phyloP scores from a whole-genome alignment of 2,113 vertebrate species.

The Rhinolophus sinicus region DNA sequence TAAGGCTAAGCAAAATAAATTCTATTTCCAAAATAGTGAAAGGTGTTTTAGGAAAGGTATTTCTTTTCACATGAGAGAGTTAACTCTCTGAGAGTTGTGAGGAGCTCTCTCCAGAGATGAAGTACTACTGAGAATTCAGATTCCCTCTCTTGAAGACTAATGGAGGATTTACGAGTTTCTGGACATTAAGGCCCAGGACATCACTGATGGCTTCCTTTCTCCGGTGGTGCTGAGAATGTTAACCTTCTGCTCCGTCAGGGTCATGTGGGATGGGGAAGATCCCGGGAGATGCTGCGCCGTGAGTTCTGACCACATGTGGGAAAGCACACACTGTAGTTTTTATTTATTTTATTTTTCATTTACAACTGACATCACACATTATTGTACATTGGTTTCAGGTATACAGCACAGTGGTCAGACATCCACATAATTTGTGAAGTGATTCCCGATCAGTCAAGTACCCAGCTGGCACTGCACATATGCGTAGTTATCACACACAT shows the following conservation, averaged over 20 bases:
- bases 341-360: too few species aligned
- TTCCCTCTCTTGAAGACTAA: not conserved
- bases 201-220: not conserved
- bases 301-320: not conserved
- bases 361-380: too few species aligned
- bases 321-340: too few species aligned
- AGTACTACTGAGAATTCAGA: not conserved
- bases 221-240: not conserved
- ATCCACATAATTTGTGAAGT: too few species aligned
- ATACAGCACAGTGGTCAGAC: too few species aligned
- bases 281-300: fast-evolving
- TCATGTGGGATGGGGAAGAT: not conserved
- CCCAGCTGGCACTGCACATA: too few species aligned
- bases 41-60: not conserved
- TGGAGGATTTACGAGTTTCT: not conserved
- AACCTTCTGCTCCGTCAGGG: not conserved
- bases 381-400: too few species aligned
- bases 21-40: not conserved
- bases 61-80: not conserved
- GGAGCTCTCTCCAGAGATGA: not conserved
- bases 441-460: too few species aligned
- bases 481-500: too few species aligned
- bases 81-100: not conserved
- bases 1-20: not conserved
- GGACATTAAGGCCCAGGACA: too few species aligned